Conservation (phyloP, 2,888 invertebrate genomes). For the Eudasyphora cyanicolor region DNA sequence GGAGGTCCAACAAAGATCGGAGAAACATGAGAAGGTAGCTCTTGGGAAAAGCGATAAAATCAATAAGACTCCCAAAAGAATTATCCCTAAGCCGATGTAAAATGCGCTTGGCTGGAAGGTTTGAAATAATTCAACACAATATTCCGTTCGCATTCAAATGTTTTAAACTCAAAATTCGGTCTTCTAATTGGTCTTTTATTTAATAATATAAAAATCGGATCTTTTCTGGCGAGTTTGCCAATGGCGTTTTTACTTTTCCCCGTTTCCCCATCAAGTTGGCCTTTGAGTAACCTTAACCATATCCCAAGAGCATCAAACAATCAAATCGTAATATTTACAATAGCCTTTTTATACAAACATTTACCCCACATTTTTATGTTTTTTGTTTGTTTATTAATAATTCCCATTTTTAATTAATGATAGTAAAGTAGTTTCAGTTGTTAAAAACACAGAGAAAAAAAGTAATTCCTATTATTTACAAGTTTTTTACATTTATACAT, state of each 20-base stretch:
- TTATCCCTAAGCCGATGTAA: no score
- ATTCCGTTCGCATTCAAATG: no score
- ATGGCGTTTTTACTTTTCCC: no score
- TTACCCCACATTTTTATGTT: conserved; percentile 48
- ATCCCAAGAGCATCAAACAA: conserved; percentile 76
- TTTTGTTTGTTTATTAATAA: conserved; percentile 64
- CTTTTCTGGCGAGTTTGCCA: no score
- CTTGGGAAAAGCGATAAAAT: no score
- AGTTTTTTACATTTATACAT: conserved; percentile 53
- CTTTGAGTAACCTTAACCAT: conserved; percentile 57
- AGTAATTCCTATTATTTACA: conserved; percentile 65
- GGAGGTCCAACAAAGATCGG: conserved; percentile 12
- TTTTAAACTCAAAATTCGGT: no score
- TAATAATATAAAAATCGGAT: no score
- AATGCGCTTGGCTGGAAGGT: no score
- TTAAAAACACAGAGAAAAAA: conserved; percentile 59
- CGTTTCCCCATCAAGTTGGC: not conserved
- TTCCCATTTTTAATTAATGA: conserved; percentile 50
- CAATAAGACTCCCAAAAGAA: no score
- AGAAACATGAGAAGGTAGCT: not conserved
- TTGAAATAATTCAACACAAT: no score
- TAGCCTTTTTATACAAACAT: conserved; percentile 73
- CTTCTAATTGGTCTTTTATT: no score
- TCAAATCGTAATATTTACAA: conserved; percentile 73
- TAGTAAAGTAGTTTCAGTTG: conserved; percentile 68